Evolutionary conservation across 2,888 invertebrate genomes (phyloP).

Genomic region (Philopedon plagiatum): DNA sequence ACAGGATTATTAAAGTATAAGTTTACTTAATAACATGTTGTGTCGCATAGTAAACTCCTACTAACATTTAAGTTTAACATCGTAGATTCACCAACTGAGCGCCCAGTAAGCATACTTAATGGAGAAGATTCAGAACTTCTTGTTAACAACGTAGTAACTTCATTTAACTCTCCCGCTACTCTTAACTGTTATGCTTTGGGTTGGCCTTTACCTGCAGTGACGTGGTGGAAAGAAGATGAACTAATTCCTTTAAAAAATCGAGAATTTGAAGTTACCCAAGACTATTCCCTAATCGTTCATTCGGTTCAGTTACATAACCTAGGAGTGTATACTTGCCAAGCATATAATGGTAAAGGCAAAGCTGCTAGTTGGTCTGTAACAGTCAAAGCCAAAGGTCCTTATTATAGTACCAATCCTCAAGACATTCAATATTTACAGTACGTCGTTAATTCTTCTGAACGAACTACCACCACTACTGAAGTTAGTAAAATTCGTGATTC

Average conservation of each 20-base stretch:
- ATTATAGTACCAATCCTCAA: slow-evolving; percentile 72
- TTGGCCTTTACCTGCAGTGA: slow-evolving; percentile 82
- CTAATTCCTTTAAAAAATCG: slow-evolving; percentile 82
- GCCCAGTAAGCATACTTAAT: slow-evolving; percentile 78
- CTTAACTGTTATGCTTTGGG: slow-evolving; percentile 88
- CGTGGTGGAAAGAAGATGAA: slow-evolving; percentile 86
- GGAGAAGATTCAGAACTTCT: slow-evolving; percentile 72
- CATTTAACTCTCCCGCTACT: slow-evolving; percentile 78
- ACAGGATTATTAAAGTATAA: background rate
- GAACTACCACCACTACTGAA: slow-evolving; percentile 51
- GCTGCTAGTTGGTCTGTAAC: slow-evolving; percentile 84
- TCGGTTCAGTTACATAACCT: slow-evolving; percentile 80
- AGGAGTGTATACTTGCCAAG: slow-evolving; percentile 91
- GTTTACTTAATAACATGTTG: slow-evolving; percentile 41
- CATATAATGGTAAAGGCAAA: slow-evolving; percentile 83
- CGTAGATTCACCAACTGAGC: slow-evolving; percentile 60
- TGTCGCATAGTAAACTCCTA: slow-evolving; percentile 20
- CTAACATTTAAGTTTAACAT: slow-evolving; percentile 47
- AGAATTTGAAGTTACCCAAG: slow-evolving; percentile 80
- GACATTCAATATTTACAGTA: slow-evolving; percentile 75
- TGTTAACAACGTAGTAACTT: slow-evolving; percentile 74
- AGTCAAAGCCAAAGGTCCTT: slow-evolving; percentile 81
- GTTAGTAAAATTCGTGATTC: slow-evolving; percentile 63
- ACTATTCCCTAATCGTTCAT: slow-evolving; percentile 82
- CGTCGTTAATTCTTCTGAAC: slow-evolving; percentile 69